Conservation (phyloP, 2,888 invertebrate genomes). For the Phyto melanocephala region DNA sequence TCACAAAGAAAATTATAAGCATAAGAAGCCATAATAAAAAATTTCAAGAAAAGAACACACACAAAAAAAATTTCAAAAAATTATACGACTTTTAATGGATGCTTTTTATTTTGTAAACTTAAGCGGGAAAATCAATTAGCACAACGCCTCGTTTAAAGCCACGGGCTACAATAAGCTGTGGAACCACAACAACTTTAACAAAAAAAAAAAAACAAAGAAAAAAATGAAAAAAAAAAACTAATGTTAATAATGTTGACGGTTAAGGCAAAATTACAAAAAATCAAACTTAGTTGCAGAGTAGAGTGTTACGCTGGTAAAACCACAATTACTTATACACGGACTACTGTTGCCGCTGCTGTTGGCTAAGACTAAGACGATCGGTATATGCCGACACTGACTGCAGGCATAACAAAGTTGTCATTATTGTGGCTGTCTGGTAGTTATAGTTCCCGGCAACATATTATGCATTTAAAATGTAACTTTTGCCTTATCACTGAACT, state of each 20-base stretch:
- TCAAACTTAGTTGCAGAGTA: not conserved
- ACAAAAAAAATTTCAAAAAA: not conserved
- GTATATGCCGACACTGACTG: not conserved
- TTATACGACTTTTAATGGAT: slow-evolving; percentile 37
- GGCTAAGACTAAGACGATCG: not conserved
- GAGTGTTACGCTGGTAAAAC: slow-evolving; percentile 17
- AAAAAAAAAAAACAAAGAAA: no score
- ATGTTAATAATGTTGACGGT: not conserved
- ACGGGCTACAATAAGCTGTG: slow-evolving; percentile 46
- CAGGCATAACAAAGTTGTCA: slow-evolving; percentile 30
- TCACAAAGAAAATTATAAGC: not conserved
- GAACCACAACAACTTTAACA: slow-evolving; percentile 38
- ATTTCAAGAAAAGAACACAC: not conserved
- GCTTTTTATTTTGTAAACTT: slow-evolving; percentile 49
- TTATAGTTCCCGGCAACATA: slow-evolving; percentile 14
- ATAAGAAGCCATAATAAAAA: slow-evolving; percentile 10
- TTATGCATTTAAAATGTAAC: no score
- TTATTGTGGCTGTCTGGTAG: slow-evolving; percentile 26
- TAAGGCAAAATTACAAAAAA: not conserved
- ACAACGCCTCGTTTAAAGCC: slow-evolving; percentile 57
- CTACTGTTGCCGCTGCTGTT: slow-evolving; percentile 20
- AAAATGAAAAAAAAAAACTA: no score
- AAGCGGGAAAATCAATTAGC: slow-evolving; percentile 63
- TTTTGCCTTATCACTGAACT: slow-evolving; percentile 32
- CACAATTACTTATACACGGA: slow-evolving; percentile 32